Conservation (phyloP, 2,797 vertebrate species). For the Ptychadena robeensis region DNA sequence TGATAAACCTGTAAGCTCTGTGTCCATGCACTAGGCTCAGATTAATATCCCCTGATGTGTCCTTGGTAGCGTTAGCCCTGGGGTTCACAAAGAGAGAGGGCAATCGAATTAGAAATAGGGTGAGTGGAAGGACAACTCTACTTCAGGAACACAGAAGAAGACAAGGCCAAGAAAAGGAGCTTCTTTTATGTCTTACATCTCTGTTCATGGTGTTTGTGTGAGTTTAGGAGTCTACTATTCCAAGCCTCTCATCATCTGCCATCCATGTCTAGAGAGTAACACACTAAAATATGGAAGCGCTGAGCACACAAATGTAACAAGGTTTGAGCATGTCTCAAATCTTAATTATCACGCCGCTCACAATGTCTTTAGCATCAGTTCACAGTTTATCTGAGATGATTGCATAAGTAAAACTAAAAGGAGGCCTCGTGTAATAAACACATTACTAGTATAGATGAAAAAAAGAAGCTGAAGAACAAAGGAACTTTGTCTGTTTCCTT, state of each 20-base stretch:
- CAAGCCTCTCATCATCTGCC: not conserved
- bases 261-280: slow-evolving; percentile 14
- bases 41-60: slow-evolving; percentile 59
- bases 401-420: not conserved
- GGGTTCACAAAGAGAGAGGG: slow-evolving; percentile 50
- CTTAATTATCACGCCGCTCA: slow-evolving; percentile 32
- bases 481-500: not conserved
- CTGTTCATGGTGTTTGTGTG: slow-evolving; percentile 3
- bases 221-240: not conserved
- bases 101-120: slow-evolving; percentile 57
- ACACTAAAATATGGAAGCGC: slow-evolving; percentile 3
- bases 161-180: slow-evolving; percentile 32
- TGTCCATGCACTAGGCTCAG: slow-evolving; percentile 36
- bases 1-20: slow-evolving; percentile 37
- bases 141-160: slow-evolving; percentile 47
- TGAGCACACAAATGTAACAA: slow-evolving; percentile 20
- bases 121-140: slow-evolving; percentile 56
- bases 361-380: slow-evolving; percentile 16
- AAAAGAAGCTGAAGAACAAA: not conserved
- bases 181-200: not conserved
- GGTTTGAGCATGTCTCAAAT: slow-evolving; percentile 21
- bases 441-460: not conserved
- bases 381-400: slow-evolving; percentile 33
- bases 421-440: not conserved
- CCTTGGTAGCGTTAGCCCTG: slow-evolving; percentile 49